phyloP scores from a whole-genome alignment of 2,888 invertebrate genomes.

The Synergus umbraculus region DNA sequence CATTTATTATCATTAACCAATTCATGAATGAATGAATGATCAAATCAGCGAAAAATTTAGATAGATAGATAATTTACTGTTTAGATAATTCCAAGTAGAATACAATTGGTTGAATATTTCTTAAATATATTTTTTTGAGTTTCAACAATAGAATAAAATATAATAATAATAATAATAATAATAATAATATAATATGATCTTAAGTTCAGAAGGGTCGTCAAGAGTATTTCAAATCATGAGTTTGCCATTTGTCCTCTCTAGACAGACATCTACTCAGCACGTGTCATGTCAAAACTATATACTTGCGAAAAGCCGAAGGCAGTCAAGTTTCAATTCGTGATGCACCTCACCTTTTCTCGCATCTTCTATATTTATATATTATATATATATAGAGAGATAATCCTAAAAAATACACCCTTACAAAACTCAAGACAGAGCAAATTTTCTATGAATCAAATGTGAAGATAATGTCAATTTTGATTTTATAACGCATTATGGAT shows the following conservation, averaged over 20 bases:
- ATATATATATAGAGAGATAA: not conserved
- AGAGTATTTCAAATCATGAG: constrained; percentile 39
- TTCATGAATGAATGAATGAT: not conserved
- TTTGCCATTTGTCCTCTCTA: constrained; percentile 48
- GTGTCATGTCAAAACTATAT: constrained; percentile 41
- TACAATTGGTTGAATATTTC: not conserved
- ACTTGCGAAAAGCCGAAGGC: not conserved
- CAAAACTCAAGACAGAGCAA: not conserved
- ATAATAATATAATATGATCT: not conserved
- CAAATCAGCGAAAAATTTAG: not conserved
- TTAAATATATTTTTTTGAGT: not conserved
- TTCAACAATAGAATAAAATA: not conserved
- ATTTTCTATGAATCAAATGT: not conserved
- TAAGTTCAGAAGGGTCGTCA: not conserved
- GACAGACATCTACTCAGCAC: constrained; percentile 48
- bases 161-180: too few species aligned
- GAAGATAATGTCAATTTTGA: not conserved
- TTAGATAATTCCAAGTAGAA: too few species aligned
- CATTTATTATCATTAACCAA: not conserved
- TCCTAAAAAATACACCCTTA: not conserved
- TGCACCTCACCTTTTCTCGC: not conserved
- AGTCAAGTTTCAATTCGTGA: not conserved
- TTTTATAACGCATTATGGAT: not conserved
- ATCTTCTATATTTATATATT: not conserved
- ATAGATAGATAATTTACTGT: too few species aligned